A percentile compares a stretch with the other conserved stretches of the same genome.
Conservation (phyloP, 2,797 vertebrate genomes). For the Chlorospingus semifuscus region DNA sequence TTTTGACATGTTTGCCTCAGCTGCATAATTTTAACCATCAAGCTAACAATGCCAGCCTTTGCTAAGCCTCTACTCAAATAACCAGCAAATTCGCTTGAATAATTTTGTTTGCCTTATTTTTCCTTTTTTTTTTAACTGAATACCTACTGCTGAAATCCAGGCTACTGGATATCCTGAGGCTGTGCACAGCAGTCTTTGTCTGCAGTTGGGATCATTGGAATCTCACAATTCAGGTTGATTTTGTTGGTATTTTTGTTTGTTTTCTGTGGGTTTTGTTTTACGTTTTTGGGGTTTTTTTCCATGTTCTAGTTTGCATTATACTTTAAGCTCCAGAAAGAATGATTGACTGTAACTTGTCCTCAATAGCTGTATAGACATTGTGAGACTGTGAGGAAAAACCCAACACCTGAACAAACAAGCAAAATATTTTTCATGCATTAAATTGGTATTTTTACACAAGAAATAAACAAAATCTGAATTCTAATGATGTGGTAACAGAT, state of each 20-base stretch:
- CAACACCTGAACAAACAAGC: no score
- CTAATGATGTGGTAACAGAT: rapidly evolving
- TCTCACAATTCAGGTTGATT: background rate
- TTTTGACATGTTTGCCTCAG: background rate
- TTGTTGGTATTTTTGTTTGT: background rate
- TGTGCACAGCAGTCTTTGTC: background rate
- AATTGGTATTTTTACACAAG: background rate
- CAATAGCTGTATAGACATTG: background rate
- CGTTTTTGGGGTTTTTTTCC: rapidly evolving
- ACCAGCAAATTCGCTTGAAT: background rate
- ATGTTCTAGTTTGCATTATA: background rate
- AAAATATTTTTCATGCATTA: background rate
- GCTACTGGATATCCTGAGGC: background rate
- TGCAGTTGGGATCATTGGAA: background rate
- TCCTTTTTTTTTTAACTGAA: background rate
- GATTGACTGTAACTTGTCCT: background rate
- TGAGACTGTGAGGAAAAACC: background rate
- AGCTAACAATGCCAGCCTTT: background rate
- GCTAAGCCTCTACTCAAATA: background rate
- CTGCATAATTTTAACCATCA: background rate
- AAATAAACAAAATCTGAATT: background rate
- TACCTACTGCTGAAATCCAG: background rate
- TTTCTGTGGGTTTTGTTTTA: background rate
- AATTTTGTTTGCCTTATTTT: background rate
- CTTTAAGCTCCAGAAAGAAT: background rate